Evolutionary conservation across 2,888 invertebrate genomes (phyloP).

Genomic region (Harpalus rubripes): DNA sequence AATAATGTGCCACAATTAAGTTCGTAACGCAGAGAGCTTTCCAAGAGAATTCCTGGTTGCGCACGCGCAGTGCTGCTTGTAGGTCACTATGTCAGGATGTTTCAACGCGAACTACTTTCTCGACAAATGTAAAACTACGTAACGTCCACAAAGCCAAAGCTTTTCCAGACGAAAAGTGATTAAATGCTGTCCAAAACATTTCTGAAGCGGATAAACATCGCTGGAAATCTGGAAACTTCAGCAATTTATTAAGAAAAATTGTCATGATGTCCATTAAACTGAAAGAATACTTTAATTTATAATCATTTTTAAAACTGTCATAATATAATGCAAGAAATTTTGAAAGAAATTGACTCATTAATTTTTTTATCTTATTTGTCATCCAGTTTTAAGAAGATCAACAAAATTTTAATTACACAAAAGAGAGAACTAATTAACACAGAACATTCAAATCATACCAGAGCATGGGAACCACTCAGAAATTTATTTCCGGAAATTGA

Average conservation of each 20-base stretch:
- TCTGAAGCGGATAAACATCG: slow-evolving; percentile 5
- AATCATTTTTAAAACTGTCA: slow-evolving; percentile 7
- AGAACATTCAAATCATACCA: too few relatives aligned
- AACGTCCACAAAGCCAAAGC: not conserved
- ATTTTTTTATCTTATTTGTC: too few relatives aligned
- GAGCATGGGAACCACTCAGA: too few relatives aligned
- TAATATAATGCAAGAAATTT: too few relatives aligned
- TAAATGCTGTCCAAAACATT: slow-evolving; percentile 1
- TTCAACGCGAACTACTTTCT: not conserved
- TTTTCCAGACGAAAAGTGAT: not conserved
- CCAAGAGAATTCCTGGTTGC: not conserved
- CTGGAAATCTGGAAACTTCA: not conserved
- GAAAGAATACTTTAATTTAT: not conserved
- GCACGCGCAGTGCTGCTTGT: slow-evolving; percentile 4
- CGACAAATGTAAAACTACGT: slow-evolving; percentile 9
- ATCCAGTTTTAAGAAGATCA: too few relatives aligned
- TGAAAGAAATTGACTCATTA: too few relatives aligned
- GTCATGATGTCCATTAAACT: not conserved
- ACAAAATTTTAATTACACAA: too few relatives aligned
- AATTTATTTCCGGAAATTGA: too few relatives aligned
- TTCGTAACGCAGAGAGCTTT: not conserved
- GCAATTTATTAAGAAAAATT: slow-evolving; percentile 12
- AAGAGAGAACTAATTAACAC: too few relatives aligned
- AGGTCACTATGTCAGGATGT: slow-evolving; percentile 44
- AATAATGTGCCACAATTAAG: not conserved